Evolutionary conservation across 2,797 vertebrate species (phyloP), one percentile per base, ranked within the genome.

Genomic region (Premnoplex brunnescens): DNA sequence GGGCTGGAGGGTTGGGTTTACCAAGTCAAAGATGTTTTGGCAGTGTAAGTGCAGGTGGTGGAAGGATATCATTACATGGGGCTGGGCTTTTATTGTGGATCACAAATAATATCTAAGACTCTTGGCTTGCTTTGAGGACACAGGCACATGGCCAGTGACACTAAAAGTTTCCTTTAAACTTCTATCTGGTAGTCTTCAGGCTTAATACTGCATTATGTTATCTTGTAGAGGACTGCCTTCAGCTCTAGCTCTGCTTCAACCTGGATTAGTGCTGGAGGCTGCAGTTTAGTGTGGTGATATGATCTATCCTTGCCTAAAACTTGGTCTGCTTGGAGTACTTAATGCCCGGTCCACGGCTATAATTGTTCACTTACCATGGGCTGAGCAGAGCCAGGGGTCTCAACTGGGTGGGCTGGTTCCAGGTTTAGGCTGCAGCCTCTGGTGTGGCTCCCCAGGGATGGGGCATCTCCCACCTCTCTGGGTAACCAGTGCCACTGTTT

Each of bases 331-430:
- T n/a, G 20, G 36, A 11, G 32, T 15, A 55, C 34, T 58, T 74
- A 54, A 71, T 59, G 36, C 22, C 41, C 24, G 60, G 1, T 2
- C 6, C 37, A 15, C 6, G 22, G 20, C 8, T 37, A 37, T 23
- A 27, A 7, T 60, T 37, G 20, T 24, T 67, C 9, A 0, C 30
- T 62, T 12, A 14, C 3, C 2, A 2, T 19, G 32, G n/a, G 44
- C 12, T 32, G 15, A 64, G 28, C 32, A 54, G 28, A 83, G 36
- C 12, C 13, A 46, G 54, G 68, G 28, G 15, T 5, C 30, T 71
- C 36, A 64, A 28, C 60, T 80, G 37, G 9, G 7, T 34, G 34
- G 27, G 27, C 43, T 85, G 36, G 12, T 34, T 52, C 41, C 73
- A 17, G 23, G 30, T 74, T 74, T 48, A 48, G 48, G 23, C 16